Conservation (phyloP, 2,888 invertebrate genomes). For the Chloromyia formosa region DNA sequence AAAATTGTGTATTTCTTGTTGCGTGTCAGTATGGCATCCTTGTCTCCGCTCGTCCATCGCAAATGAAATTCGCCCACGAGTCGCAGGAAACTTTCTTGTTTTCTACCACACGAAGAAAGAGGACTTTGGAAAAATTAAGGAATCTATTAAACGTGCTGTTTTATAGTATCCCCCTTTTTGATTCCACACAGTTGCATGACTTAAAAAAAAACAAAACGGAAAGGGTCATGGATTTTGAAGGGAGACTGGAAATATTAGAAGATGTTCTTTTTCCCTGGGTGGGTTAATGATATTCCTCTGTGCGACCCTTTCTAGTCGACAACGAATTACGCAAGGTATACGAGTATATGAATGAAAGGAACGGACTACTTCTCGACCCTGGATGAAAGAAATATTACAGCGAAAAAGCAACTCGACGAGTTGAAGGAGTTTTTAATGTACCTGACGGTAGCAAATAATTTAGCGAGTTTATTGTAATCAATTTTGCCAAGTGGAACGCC, state of each 20-base stretch:
- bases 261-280: background rate
- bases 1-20: background rate
- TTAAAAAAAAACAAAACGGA: background rate
- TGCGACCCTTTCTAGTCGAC: background rate
- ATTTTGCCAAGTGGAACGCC: constrained; percentile 16
- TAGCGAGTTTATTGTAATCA: constrained; percentile 39
- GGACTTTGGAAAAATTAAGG: too few relatives aligned
- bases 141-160: background rate
- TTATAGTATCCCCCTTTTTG: background rate
- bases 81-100: constrained; percentile 2
- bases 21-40: background rate
- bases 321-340: constrained; percentile 2
- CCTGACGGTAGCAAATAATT: constrained; percentile 37
- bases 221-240: constrained; percentile 26
- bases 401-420: too few relatives aligned
- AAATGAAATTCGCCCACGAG: background rate
- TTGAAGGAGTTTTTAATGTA: constrained; percentile 41
- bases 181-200: background rate
- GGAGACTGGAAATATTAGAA: constrained; percentile 12
- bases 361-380: background rate
- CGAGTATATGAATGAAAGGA: background rate
- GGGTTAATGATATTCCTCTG: too few relatives aligned
- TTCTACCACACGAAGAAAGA: background rate
- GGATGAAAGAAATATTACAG: constrained; percentile 10
- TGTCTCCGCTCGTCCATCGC: background rate